Conservation (phyloP, 2,113 vertebrate species). For the Picathartes gymnocephalus region DNA sequence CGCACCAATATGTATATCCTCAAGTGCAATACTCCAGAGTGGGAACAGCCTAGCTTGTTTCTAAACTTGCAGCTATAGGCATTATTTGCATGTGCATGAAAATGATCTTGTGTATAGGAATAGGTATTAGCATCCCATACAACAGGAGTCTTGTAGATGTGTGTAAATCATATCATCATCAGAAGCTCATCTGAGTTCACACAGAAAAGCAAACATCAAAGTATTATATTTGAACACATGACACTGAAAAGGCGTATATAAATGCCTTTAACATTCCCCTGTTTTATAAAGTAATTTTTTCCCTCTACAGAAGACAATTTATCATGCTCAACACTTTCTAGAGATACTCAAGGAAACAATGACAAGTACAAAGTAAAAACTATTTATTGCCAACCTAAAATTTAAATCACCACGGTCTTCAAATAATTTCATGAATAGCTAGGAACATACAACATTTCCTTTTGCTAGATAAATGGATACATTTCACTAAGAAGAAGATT, state of each 20-base stretch:
- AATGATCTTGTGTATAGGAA: background rate
- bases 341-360: background rate
- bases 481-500: conserved; percentile 27
- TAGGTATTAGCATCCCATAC: background rate
- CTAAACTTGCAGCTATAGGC: background rate
- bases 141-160: background rate
- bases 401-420: background rate
- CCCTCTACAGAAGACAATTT: background rate
- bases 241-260: background rate
- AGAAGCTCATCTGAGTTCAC: background rate
- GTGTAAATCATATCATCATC: background rate
- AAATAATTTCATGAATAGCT: background rate
- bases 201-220: background rate
- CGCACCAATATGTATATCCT: background rate
- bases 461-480: background rate
- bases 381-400: background rate
- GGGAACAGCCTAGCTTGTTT: background rate
- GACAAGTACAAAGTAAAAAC: background rate
- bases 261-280: background rate
- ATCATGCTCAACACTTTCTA: background rate
- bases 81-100: background rate
- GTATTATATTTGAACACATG: background rate
- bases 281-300: background rate
- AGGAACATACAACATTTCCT: background rate
- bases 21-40: background rate